These are phyloP conservation scores for Armadillidium nasatum DNA, from an alignment of 1,140 invertebrate species.

Conservation along the genomic window DNA sequence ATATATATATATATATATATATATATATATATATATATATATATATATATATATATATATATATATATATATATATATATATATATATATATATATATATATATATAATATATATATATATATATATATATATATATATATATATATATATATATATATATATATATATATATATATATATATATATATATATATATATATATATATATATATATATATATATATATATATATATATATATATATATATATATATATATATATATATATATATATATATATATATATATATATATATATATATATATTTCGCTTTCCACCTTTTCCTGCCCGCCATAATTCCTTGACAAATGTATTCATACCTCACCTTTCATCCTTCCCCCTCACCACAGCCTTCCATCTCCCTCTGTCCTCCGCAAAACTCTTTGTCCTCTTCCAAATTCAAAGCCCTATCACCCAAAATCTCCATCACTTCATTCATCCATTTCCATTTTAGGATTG, in stretches of 20 bases:
- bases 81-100: conserved; percentile 12
- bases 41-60: conserved; percentile 12
- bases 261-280: conserved; percentile 7
- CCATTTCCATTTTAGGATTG: too few relatives aligned
- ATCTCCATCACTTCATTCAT: too few relatives aligned
- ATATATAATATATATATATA: not conserved
- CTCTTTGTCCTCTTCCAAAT: too few relatives aligned
- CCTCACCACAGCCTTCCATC: too few relatives aligned
- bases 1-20: conserved; percentile 4
- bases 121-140: conserved; percentile 15
- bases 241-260: conserved; percentile 15
- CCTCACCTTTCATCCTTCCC: too few relatives aligned
- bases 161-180: conserved; percentile 15
- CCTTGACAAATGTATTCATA: too few relatives aligned
- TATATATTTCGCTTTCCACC: too few relatives aligned
- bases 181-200: not conserved
- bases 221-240: not conserved
- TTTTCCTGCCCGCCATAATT: too few relatives aligned
- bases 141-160: not conserved
- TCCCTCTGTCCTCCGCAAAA: too few relatives aligned
- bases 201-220: conserved; percentile 15
- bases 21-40: conserved; percentile 10
- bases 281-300: conserved; percentile 9
- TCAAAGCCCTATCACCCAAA: too few relatives aligned
- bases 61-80: conserved; percentile 2